Evolutionary conservation across 2,797 vertebrate species (phyloP).

Genomic region (Macropus fuliginosus): DNA sequence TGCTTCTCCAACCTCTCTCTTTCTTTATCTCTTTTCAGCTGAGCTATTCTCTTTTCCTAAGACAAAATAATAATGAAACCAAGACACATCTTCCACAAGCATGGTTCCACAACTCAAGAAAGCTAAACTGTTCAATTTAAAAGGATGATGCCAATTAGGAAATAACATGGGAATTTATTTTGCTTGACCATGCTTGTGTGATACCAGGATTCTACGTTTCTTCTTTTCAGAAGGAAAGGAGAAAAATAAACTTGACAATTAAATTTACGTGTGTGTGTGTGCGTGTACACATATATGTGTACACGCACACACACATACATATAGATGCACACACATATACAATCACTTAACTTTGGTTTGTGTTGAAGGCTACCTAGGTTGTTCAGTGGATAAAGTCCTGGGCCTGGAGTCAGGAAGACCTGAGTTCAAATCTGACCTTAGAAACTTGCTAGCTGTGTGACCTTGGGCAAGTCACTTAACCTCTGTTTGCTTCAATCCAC

Average conservation of each 20-base stretch:
- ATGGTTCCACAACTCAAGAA: constrained; percentile 10
- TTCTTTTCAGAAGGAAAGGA: background rate
- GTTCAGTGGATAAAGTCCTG: background rate
- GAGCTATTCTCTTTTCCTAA: constrained; percentile 86
- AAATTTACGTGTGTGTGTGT: background rate
- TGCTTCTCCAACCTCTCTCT: constrained; percentile 80
- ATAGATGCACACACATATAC: background rate
- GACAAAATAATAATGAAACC: background rate
- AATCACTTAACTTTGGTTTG: too few species aligned
- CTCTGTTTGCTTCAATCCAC: background rate
- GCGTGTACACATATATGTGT: background rate
- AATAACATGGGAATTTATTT: background rate
- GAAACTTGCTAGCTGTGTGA: background rate
- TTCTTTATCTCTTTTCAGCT: constrained; percentile 84
- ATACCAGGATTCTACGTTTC: background rate
- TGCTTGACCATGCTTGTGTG: background rate
- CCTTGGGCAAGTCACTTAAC: background rate
- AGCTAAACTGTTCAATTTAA: background rate
- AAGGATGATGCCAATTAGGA: background rate
- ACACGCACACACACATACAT: background rate
- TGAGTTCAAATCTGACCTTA: background rate
- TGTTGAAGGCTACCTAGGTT: background rate
- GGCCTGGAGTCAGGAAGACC: background rate
- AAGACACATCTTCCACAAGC: background rate
- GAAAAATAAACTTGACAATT: background rate